Evolutionary conservation across 2,888 invertebrate species (phyloP), one percentile per base, ranked within the genome.

Genomic region (Pseudococcus jackbeardsleyi): DNA sequence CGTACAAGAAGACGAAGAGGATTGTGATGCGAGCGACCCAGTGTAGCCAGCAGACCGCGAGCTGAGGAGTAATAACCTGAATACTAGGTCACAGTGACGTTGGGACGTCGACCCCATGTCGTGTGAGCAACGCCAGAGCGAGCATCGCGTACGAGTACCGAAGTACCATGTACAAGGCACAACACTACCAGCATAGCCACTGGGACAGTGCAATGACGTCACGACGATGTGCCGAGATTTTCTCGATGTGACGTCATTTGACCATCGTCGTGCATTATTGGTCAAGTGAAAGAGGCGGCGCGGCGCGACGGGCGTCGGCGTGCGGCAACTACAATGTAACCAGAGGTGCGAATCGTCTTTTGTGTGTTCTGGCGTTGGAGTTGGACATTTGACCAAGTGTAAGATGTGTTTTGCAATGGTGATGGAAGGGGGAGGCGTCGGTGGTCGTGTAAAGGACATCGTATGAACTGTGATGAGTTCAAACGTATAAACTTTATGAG

Each of bases 51-150:
- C 84, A 85, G 85, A 84, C 88, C 84, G 84, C 72, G 88, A 88
- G 72, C 85, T 85, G 84, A 88, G 68, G 88, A 84, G 88, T 84
- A 88, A 88, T 88, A 88, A 88, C 88, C 88, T 84, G 88, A 85
- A 88, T 88, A 88, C 88, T 88, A 68, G 88, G 88, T 88, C 88
- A 88, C 84, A 88, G 88, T 88, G 88, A 88, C 88, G 79, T 87
- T 87, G 79, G 87, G 87, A 87, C 87, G 87, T 87, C 87, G 87
- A 87, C 87, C 87, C 87, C 87, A 87, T 87, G 87, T 77, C 77
- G 87, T 72, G 87, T 50, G 39, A 54, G 54, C 54, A 54, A 54
- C n/a, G 54, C 33, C 26, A 17, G 17, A 39, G 42, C 77, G 26
- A 22, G 68, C 26, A 26, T 2, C 19, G 77, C 42, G 77, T 39